These are phyloP conservation scores for Phenganax stokvisi DNA, from an alignment of 92 coral and sea anemone species.

Conservation along the genomic window DNA sequence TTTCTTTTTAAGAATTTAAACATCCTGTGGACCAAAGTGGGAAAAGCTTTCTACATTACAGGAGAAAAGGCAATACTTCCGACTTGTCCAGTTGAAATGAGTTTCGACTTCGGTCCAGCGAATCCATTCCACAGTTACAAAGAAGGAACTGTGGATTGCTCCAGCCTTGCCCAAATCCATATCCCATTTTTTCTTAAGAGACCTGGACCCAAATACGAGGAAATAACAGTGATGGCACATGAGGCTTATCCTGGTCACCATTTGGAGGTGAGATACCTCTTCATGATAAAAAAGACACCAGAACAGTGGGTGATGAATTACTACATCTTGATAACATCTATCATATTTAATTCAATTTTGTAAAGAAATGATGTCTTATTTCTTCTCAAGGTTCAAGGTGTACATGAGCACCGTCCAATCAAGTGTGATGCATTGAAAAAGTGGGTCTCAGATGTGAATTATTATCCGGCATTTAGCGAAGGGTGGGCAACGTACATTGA, in stretches of 20 bases:
- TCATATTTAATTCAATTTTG: background rate
- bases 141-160: constrained; percentile 46
- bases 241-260: constrained; percentile 96
- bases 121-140: constrained; percentile 65
- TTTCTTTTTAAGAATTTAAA: constrained; percentile 19
- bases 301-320: background rate
- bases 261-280: constrained; percentile 36
- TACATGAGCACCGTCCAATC: constrained; percentile 52
- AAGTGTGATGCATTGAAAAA: constrained; percentile 42
- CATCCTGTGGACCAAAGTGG: background rate
- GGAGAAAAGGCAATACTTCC: constrained; percentile 74
- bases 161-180: constrained; percentile 47
- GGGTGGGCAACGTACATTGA: constrained; percentile 98
- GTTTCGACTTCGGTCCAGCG: constrained; percentile 64
- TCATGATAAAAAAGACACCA: background rate
- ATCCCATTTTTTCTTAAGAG: constrained; percentile 94
- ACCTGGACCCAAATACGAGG: constrained; percentile 92
- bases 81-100: constrained; percentile 64
- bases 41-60: constrained; percentile 56
- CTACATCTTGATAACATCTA: background rate
- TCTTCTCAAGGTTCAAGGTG: constrained; percentile 67
- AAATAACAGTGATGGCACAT: constrained; percentile 79
- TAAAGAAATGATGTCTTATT: background rate
- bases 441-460: constrained; percentile 51
- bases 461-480: constrained; percentile 70